Conservation (phyloP, 2,888 invertebrate genomes). For the Chrysomela aeneicollis region DNA sequence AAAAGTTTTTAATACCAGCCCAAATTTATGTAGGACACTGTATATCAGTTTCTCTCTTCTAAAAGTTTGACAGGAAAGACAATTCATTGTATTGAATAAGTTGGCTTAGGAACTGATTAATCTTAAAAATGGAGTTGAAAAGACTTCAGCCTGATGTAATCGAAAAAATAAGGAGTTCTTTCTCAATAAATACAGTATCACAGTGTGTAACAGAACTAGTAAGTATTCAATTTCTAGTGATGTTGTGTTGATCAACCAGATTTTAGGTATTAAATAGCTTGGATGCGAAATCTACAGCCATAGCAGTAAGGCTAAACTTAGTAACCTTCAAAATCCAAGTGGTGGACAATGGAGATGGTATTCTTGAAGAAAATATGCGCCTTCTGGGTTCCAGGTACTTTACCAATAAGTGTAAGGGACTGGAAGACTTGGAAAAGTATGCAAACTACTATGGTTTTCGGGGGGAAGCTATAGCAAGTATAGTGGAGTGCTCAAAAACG, state of each 20-base stretch:
- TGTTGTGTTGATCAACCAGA: conserved; percentile 11
- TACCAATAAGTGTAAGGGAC: conserved; percentile 70
- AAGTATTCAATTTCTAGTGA: conserved; percentile 37
- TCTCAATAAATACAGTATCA: conserved; percentile 65
- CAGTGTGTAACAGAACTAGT: conserved; percentile 74
- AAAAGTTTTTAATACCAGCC: too few species aligned
- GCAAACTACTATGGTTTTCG: conserved; percentile 71
- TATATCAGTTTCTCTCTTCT: background rate
- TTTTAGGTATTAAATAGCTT: conserved; percentile 73
- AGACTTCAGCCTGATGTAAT: conserved; percentile 60
- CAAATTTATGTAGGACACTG: background rate
- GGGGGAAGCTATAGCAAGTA: conserved; percentile 73
- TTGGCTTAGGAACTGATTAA: conserved; percentile 17
- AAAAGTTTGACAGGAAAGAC: background rate
- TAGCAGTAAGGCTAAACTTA: conserved; percentile 74
- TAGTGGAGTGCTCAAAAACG: conserved; percentile 63
- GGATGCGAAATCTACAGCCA: conserved; percentile 73
- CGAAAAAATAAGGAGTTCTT: conserved; percentile 66
- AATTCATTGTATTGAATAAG: background rate
- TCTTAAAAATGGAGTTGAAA: conserved; percentile 52
- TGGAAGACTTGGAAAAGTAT: conserved; percentile 64
- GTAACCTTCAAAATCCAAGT: conserved; percentile 72
- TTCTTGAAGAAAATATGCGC: conserved; percentile 66
- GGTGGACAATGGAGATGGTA: conserved; percentile 79
- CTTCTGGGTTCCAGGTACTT: conserved; percentile 68